phyloP scores from a whole-genome alignment of 2,113 vertebrate genomes.

The Heterotis niloticus region DNA sequence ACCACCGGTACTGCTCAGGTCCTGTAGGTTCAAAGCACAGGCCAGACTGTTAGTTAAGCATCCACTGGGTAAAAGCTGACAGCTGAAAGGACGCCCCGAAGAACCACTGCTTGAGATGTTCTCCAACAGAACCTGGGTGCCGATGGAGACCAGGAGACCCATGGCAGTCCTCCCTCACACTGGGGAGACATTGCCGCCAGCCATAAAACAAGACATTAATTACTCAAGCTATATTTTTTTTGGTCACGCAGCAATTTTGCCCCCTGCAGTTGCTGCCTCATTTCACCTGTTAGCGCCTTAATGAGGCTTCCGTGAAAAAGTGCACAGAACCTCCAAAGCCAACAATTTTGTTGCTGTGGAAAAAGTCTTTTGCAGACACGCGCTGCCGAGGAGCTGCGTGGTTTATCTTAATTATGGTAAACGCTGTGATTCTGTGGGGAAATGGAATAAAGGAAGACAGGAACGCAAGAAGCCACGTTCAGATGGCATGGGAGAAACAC shows the following conservation, averaged over 20 bases:
- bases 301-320: conserved; percentile 14
- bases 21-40: conserved; percentile 50
- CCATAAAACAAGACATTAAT: conserved; percentile 41
- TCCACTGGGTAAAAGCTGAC: not conserved
- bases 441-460: not conserved
- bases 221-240: conserved; percentile 30
- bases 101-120: not conserved
- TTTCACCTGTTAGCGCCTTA: conserved; percentile 43
- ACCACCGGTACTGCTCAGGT: conserved; percentile 60
- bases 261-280: conserved; percentile 28
- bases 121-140: conserved; percentile 13
- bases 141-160: conserved; percentile 21
- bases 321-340: not conserved
- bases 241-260: conserved; percentile 37
- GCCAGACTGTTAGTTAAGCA: not conserved
- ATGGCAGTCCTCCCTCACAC: conserved; percentile 32
- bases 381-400: not conserved
- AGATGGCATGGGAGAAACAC: not conserved
- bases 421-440: not conserved
- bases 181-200: conserved; percentile 24
- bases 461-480: not conserved
- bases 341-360: not conserved
- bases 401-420: conserved; percentile 1
- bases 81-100: conserved; percentile 35
- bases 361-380: not conserved